Evolutionary conservation across 2,797 vertebrate genomes (phyloP), one percentile per base, ranked within the genome.

Genomic region (Tapera naevia): DNA sequence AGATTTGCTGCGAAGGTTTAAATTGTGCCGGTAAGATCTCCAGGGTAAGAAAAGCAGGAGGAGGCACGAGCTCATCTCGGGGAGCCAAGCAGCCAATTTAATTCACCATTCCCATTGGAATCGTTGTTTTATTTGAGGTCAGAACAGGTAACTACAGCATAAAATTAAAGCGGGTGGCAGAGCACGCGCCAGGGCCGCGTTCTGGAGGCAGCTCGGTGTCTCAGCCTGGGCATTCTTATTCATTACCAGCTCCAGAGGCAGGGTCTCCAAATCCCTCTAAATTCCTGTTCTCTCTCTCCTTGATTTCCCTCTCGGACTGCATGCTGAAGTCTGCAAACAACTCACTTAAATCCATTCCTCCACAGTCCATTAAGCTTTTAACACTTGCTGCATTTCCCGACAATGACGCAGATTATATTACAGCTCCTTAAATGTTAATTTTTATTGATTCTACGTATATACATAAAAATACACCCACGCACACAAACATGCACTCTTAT

Each of bases 301-400:
- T 91, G 91, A 92, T 92, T 89, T 94, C 92, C 89, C 92, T 71
- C 80, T 73, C 15, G 13, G 88, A 86, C 88, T 65, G 45, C 79
- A 28, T 79, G 90, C 93, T 94, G 90, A 94, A 91, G 88, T 87
- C 88, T 91, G 95, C 95, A 96, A 91, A 91, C 87, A 73, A 69
- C 89, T 86, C 91, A 72, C 93, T 93, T 56, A 70, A 86, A 94
- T 66, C 88, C 33, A 0, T 85, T 56, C 81, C 78, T 94, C 64
- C 67, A 18, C 89, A 35, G 64, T 15, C 95, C 94, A 91, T 94
- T 94, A 96, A 91, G 95, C 91, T 92, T 88, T 95, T 95, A 95
- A 94, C 92, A 93, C 94, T 81, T 43, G 35, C 84, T 75, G 69
- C 88, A 51, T 66, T 97, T 96, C 95, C 91, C 17, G 11, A 45